Conservation (phyloP, 2,888 invertebrate species). For the Cerastis leucographa region DNA sequence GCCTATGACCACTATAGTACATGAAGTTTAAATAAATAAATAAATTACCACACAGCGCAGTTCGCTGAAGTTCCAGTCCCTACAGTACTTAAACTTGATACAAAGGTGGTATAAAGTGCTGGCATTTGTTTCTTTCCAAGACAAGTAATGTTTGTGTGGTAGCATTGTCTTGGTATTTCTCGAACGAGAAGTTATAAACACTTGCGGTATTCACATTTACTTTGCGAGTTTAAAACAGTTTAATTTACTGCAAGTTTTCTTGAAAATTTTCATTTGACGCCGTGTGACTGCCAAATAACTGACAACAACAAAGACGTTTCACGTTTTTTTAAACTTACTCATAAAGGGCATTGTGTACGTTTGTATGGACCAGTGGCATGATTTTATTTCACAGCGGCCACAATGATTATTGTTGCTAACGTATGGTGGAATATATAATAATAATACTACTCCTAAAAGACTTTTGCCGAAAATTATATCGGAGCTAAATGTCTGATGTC, state of each 20-base stretch:
- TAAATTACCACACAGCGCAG: slow-evolving; percentile 12
- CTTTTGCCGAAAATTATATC: too few species aligned
- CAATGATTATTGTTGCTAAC: too few species aligned
- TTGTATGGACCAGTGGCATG: too few species aligned
- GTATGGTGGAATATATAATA: too few species aligned
- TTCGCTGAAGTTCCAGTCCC: background rate
- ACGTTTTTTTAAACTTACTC: too few species aligned
- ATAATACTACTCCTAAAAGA: too few species aligned
- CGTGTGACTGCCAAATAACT: background rate
- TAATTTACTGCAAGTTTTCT: background rate
- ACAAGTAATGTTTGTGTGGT: background rate
- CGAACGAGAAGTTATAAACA: slow-evolving; percentile 16
- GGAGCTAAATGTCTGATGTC: too few species aligned
- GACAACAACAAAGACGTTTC: background rate
- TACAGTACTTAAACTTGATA: slow-evolving; percentile 2
- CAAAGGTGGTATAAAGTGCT: slow-evolving; percentile 16
- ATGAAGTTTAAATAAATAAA: too few species aligned
- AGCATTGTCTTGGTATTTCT: slow-evolving; percentile 4
- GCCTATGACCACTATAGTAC: too few species aligned
- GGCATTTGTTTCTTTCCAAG: slow-evolving; percentile 14
- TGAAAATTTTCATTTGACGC: background rate
- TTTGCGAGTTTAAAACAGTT: background rate
- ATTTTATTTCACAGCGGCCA: too few species aligned
- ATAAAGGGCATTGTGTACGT: too few species aligned
- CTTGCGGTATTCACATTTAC: slow-evolving; percentile 8